Evolutionary conservation across 30 jellyfish, hydroid and myxozoan species (phyloP), one percentile per base, ranked within the genome.

Genomic region (Aurelia sp.): DNA sequence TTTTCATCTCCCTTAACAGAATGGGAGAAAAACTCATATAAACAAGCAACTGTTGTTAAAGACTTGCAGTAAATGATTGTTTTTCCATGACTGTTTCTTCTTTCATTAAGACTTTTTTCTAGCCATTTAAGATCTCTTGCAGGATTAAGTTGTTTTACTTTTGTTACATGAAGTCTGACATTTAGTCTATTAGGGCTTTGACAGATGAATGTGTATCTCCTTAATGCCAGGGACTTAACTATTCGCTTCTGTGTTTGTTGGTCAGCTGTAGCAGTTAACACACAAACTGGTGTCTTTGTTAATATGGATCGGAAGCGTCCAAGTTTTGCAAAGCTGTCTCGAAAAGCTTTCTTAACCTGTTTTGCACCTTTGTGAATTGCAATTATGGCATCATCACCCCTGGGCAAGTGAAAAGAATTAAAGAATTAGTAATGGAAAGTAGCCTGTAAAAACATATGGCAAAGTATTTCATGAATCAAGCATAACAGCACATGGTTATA

Each of bases 171-270:
- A 22, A 65, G 76, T 16, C 76, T 65, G 18, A 65, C 18, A 65
- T 65, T 65, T 5, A 17, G 31, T 13, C 76, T 65, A 65, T 65
- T 65, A 65, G 51, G 76, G 44, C 76, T 65, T 23, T 17, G 44
- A 6, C 51, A 17, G 31, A 65, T 65, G 44, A 65, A 17, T 13
- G 19, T 17, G 16, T 65, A 65, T 65, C 44, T 65, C 76, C 15
- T 65, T 23, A 65, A 23, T 17, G 44, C 31, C 76, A 65, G 76
- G 76, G 44, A 17, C 44, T 65, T 65, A 65, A 65, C 76, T 65
- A 65, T 65, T 65, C 44, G 10, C 76, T 65, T 65, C 44, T 65
- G 7, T 65, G 76, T 65, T 9, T 65, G 31, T 31, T n/a, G 57
- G 44, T 31, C 30, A 4, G 31, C 76, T 17, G 76, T 65, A 23